Evolutionary conservation across 2,888 invertebrate genomes (phyloP).

Genomic region (Adelognathus sp.): DNA sequence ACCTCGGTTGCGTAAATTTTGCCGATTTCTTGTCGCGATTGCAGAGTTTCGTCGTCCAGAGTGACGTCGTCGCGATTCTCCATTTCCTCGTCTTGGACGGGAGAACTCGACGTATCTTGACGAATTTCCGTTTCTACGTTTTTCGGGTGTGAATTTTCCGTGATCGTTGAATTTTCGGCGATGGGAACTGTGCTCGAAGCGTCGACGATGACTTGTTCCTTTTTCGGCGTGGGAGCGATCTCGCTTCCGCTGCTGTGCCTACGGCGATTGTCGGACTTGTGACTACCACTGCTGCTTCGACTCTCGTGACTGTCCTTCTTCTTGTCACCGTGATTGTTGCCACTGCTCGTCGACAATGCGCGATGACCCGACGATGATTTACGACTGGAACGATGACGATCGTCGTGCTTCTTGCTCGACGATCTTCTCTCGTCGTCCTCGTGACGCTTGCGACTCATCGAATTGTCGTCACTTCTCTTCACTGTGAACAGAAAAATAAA

Average conservation of each 20-base stretch:
- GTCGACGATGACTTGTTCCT: slow-evolving; percentile 8
- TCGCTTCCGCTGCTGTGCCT: slow-evolving; percentile 32
- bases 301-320: slow-evolving; percentile 65
- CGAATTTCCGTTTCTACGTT: neutral
- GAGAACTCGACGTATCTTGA: neutral
- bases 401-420: slow-evolving; percentile 69
- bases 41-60: slow-evolving; percentile 66
- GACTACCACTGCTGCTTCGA: slow-evolving; percentile 32
- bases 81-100: neutral
- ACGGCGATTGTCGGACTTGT: slow-evolving; percentile 32
- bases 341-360: slow-evolving; percentile 38
- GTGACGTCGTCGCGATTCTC: neutral
- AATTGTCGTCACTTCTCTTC: slow-evolving; percentile 30
- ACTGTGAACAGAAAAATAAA: too few relatives aligned
- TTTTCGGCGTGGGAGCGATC: slow-evolving; percentile 14
- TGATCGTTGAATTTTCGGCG: neutral
- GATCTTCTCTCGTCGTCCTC: slow-evolving; percentile 62
- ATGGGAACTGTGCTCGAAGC: neutral
- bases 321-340: slow-evolving; percentile 63
- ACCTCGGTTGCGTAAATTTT: slow-evolving; percentile 78
- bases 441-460: slow-evolving; percentile 37
- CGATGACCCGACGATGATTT: slow-evolving; percentile 67
- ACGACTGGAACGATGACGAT: slow-evolving; percentile 70
- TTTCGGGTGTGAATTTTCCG: neutral
- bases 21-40: slow-evolving; percentile 71